These are phyloP conservation scores for Noctilio leporinus DNA, from an alignment of 2,113 vertebrate species.

Conservation along the genomic window DNA sequence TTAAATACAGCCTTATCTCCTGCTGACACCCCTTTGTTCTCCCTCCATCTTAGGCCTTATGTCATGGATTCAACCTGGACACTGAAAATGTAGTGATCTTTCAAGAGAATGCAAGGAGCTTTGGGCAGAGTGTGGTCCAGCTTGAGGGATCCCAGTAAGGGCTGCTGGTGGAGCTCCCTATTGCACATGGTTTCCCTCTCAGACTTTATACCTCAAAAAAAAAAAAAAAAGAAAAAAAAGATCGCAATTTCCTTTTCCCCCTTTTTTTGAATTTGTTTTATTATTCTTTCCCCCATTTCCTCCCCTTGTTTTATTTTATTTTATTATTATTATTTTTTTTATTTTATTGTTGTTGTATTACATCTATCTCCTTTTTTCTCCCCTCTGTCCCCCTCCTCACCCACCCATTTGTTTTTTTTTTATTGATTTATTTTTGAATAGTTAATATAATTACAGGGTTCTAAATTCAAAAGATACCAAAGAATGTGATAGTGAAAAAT, in stretches of 20 bases:
- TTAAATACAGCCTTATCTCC: not conserved
- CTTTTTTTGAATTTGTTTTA: no score
- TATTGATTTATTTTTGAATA: not conserved
- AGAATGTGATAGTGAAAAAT: not conserved
- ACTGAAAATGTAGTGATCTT: constrained; percentile 59
- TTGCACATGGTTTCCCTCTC: not conserved
- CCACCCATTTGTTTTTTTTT: not conserved
- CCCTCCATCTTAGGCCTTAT: constrained; percentile 46
- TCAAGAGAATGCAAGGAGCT: constrained; percentile 45
- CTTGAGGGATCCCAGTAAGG: constrained; percentile 57
- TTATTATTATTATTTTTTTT: not conserved
- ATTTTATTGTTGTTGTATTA: no score
- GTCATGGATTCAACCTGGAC: constrained; percentile 72
- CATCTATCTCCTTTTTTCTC: no score
- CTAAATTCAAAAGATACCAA: not conserved
- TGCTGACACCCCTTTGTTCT: not conserved
- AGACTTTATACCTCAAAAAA: not conserved
- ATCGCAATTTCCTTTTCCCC: not conserved
- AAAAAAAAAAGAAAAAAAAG: not conserved
- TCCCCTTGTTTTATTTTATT: not conserved
- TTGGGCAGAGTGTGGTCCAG: constrained; percentile 72
- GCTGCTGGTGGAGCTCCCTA: not conserved
- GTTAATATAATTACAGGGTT: not conserved
- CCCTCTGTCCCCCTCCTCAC: no score
- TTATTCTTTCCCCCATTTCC: no score